phyloP scores from a whole-genome alignment of 2,113 vertebrate species.

The Rhea americana region DNA sequence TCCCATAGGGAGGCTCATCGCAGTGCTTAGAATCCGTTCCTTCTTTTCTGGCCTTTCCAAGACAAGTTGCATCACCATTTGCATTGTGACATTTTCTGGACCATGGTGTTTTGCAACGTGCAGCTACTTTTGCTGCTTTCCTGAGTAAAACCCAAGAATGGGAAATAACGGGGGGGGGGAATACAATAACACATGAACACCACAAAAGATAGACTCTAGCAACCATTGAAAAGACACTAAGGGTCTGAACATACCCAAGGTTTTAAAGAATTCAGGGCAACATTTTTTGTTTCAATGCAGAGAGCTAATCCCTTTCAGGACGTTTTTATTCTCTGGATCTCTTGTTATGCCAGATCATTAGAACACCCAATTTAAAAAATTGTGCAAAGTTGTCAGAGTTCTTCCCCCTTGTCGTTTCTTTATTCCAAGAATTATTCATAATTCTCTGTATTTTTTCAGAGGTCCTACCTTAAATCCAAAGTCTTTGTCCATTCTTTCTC shows the following conservation, averaged over 20 bases:
- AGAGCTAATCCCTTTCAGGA: neutral
- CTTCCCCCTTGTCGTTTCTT: neutral
- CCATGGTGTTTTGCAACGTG: neutral
- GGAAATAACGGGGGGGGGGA: neutral
- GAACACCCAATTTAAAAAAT: neutral
- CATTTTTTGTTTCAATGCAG: neutral
- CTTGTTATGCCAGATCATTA: neutral
- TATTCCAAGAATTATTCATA: neutral
- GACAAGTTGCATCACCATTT: neutral
- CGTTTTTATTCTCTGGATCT: constrained; percentile 1
- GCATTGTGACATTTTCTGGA: neutral
- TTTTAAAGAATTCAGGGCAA: neutral
- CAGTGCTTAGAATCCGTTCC: neutral
- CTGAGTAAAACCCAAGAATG: neutral
- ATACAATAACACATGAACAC: neutral
- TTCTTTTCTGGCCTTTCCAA: neutral
- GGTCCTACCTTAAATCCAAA: neutral
- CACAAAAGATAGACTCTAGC: neutral
- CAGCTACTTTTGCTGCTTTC: neutral
- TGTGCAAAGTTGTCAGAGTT: neutral
- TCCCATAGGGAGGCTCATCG: neutral
- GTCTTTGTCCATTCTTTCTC: neutral
- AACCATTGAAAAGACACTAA: neutral
- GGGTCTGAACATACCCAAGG: neutral
- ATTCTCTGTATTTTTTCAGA: neutral